Conservation (phyloP, 2,888 invertebrate species). For the Mesorhabditis belari region DNA sequence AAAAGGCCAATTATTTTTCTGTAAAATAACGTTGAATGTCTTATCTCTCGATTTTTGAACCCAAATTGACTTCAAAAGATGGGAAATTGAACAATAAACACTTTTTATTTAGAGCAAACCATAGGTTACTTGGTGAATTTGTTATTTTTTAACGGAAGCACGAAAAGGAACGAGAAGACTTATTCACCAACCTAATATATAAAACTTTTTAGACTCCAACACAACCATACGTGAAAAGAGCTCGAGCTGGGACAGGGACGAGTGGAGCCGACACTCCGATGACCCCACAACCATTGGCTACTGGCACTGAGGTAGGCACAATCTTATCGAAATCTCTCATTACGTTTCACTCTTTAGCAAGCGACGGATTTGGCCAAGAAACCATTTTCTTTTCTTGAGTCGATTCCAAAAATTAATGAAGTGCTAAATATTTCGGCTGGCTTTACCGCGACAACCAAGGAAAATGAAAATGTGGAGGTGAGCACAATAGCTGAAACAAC, state of each 20-base stretch:
- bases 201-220: constrained; percentile 38
- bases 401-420: constrained; percentile 32
- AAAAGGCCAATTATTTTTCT: too few relatives aligned
- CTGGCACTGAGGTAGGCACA: constrained; percentile 1
- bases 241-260: too few relatives aligned
- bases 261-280: constrained; percentile 18
- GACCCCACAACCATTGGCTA: constrained; percentile 23
- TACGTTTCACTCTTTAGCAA: too few relatives aligned
- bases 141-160: too few relatives aligned
- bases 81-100: too few relatives aligned
- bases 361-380: too few relatives aligned
- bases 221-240: constrained; percentile 45
- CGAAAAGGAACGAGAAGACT: too few relatives aligned
- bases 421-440: constrained; percentile 35
- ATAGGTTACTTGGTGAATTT: too few relatives aligned
- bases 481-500: constrained; percentile 4
- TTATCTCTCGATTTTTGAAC: neutral
- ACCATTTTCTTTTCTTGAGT: constrained; percentile 28
- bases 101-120: too few relatives aligned
- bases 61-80: neutral
- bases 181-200: too few relatives aligned
- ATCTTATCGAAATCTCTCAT: neutral
- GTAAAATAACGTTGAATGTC: too few relatives aligned
- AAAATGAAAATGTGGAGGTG: constrained; percentile 19
- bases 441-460: constrained; percentile 9